Evolutionary conservation across 2,888 invertebrate species (phyloP).

Genomic region (Brassicogethes aeneus): DNA sequence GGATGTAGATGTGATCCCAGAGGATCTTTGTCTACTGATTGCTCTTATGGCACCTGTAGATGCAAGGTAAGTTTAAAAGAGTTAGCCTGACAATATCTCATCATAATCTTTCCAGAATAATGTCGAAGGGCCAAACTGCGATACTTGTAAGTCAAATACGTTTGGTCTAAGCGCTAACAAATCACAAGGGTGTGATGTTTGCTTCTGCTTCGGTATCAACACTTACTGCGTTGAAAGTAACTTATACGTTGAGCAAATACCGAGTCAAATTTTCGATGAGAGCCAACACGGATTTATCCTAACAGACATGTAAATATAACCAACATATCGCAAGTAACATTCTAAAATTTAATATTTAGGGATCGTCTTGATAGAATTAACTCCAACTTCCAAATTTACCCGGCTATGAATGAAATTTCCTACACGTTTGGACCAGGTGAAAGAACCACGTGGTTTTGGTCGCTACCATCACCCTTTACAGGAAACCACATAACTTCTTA

Average conservation of each 20-base stretch:
- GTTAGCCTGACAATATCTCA: slow-evolving; percentile 41
- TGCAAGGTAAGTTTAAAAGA: slow-evolving; percentile 72
- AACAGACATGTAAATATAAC: slow-evolving; percentile 46
- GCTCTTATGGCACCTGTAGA: slow-evolving; percentile 48
- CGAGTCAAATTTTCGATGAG: slow-evolving; percentile 48
- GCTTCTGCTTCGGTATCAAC: slow-evolving; percentile 82
- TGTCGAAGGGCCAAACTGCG: slow-evolving; percentile 69
- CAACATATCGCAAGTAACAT: neutral
- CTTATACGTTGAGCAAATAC: slow-evolving; percentile 56
- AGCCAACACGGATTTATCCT: slow-evolving; percentile 54
- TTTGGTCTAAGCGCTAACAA: slow-evolving; percentile 66
- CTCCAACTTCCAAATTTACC: slow-evolving; percentile 44
- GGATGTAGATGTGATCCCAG: slow-evolving; percentile 65
- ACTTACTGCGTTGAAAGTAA: slow-evolving; percentile 62
- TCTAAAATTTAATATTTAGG: slow-evolving; percentile 22
- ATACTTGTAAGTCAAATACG: slow-evolving; percentile 67
- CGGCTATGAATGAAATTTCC: slow-evolving; percentile 52
- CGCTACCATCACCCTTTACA: slow-evolving; percentile 57
- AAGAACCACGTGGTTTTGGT: slow-evolving; percentile 59
- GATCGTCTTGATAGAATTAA: slow-evolving; percentile 38
- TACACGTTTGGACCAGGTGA: slow-evolving; percentile 45
- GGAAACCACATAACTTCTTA: slow-evolving; percentile 79
- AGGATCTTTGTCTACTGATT: slow-evolving; percentile 47
- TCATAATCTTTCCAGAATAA: slow-evolving; percentile 48
- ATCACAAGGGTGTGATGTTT: slow-evolving; percentile 71